These are phyloP conservation scores for Raphicerus campestris DNA, from an alignment of 2,113 vertebrate genomes.

Conservation along the genomic window DNA sequence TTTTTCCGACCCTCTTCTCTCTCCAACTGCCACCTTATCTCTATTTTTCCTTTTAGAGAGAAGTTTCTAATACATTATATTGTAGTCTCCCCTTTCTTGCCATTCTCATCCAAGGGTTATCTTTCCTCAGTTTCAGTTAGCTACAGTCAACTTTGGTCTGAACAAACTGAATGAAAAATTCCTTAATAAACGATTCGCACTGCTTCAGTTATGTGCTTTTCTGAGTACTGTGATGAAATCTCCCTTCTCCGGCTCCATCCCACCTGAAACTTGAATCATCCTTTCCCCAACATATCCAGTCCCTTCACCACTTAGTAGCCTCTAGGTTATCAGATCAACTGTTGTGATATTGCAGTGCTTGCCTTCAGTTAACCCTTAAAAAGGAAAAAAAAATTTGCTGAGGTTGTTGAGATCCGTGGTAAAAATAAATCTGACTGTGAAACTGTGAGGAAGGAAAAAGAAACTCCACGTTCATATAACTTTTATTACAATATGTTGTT, in stretches of 20 bases:
- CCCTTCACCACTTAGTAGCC: neutral
- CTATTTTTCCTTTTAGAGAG: neutral
- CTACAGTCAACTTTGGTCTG: neutral
- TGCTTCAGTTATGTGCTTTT: neutral
- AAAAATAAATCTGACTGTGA: neutral
- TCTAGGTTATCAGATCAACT: neutral
- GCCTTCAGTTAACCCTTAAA: neutral
- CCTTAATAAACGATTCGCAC: neutral
- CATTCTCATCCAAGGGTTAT: neutral
- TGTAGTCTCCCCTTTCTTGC: neutral
- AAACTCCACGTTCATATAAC: neutral
- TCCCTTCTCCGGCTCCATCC: neutral
- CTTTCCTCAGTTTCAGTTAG: neutral
- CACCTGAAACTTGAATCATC: neutral
- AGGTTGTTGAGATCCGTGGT: neutral
- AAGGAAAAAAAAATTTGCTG: neutral
- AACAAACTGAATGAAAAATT: neutral
- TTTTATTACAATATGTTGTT: neutral
- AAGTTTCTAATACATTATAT: neutral
- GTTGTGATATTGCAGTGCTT: neutral
- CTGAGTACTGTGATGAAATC: neutral
- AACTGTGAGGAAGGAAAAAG: neutral
- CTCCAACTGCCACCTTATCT: neutral
- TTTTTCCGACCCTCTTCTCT: neutral
- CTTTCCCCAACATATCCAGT: neutral